Evolutionary conservation across 2,888 invertebrate genomes (phyloP), one percentile per base, ranked within the genome.

Genomic region (Polydrusus tereticollis): DNA sequence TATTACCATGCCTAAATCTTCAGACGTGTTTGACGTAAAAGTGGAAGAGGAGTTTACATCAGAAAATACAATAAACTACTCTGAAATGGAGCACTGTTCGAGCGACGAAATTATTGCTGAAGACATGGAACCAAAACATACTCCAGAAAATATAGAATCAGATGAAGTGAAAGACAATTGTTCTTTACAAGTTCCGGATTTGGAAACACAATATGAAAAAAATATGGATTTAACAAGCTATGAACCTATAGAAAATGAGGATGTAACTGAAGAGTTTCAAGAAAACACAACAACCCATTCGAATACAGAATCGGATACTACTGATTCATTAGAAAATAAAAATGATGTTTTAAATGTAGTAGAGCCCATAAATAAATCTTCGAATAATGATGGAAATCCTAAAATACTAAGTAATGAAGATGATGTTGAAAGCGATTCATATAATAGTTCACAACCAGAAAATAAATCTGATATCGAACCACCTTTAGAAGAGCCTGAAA

Each of bases 1-100:
- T 65, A 18, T 45, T 29, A 55, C 38, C 23, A 5, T 26, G 12
- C 38, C 21, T 50, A 36, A 43, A 21, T 20, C 55, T 57, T 23
- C 52, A n/a, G 43, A 55, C 12, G 14, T 16, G 7, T 29, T 20
- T 36, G 29, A 65, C 5, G 16, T 26, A 12, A 50, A 59, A 0
- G 18, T 45, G 20, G 58, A 58, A 20, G 67, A 67, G 4, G 67
- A 67, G 20, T 33, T n/a, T 43, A n/a, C 29, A 43, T 29, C 43
- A 18, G 21, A 57, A 7, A 77, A 77, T 75, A 74, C 77, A 77
- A 77, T 74, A n/a, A 63, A 75, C 41, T 67, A 76, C 66, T 64
- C 73, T 26, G 8, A 50, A 36, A 64, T 55, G n/a, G 77, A 78
- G 43, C 26, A 55, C 23, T 38, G 1, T 57, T 29, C 26, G 2